phyloP scores from a whole-genome alignment of 1,140 invertebrate genomes.

The Nylanderia fulva region DNA sequence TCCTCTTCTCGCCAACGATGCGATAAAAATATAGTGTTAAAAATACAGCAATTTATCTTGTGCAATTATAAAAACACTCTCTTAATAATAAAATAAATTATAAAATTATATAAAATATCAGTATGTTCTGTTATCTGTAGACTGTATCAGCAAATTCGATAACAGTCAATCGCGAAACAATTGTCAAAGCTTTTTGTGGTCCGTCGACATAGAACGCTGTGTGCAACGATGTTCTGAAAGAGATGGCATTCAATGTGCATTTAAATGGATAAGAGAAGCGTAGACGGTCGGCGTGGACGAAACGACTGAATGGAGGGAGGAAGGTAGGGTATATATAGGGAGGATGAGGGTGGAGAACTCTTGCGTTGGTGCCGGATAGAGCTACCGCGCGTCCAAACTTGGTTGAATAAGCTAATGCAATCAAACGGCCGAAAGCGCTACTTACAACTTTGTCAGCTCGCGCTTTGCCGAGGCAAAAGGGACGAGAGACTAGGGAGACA shows the following conservation, averaged over 20 bases:
- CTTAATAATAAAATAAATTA: too few relatives aligned
- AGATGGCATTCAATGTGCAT: conserved; percentile 47
- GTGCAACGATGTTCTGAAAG: conserved; percentile 51
- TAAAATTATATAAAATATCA: too few relatives aligned
- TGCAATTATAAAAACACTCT: too few relatives aligned
- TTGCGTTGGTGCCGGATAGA: conserved; percentile 58
- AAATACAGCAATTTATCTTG: too few relatives aligned
- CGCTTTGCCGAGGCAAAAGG: conserved; percentile 65
- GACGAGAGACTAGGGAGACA: conserved; percentile 1
- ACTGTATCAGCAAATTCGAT: conserved; percentile 32
- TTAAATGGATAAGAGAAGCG: conserved; percentile 57
- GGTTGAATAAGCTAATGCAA: conserved; percentile 76
- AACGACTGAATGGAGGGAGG: neutral
- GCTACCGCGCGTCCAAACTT: conserved; percentile 67
- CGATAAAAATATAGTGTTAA: too few relatives aligned
- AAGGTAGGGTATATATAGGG: too few relatives aligned
- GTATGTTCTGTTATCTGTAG: conserved; percentile 10
- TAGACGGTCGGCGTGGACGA: neutral
- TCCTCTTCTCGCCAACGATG: too few relatives aligned
- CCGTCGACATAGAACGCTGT: conserved; percentile 44
- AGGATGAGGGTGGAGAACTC: conserved; percentile 54
- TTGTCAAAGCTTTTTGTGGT: conserved; percentile 50
- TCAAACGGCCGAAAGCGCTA: conserved; percentile 78
- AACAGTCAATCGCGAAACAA: conserved; percentile 52
- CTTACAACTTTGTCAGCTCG: conserved; percentile 73